Base-by-base conservation (phyloP, 2,888 invertebrate genomes). In the Lymantria dispar region DNA sequence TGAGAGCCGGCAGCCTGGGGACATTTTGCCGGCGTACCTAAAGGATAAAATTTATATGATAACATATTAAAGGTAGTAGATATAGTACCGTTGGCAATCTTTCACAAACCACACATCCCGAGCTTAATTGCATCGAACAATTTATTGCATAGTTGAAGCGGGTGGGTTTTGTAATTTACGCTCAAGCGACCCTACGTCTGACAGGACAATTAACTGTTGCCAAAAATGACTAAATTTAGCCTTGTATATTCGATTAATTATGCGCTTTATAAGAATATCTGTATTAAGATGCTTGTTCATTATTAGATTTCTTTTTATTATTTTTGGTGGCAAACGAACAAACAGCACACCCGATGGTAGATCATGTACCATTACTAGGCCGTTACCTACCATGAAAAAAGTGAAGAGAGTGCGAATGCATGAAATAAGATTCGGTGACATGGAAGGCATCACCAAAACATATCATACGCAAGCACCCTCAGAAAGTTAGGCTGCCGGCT, bases 71-170 rank as follows among this genome's bases (percentile, higher is more conserved):
- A 71, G 63, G 62, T 64, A 58, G 47, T 49, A 29, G 12, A 40
- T 61, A 58, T 54, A 54, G 45, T 52, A 46, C 42, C 47, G 49
- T 43, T 14, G 50, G 57, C 58, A 55, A 68, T 68, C 63, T 68
- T 68, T 65, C 67, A 68, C 66, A 60, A 46, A 65, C 76, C 72
- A 69, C 73, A 74, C 74, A 74, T 72, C 68, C 69, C 65, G 59
- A 61, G 68, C 70, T 70, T 78, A 82, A 83, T 80, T 81, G 76
- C 74, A 67, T 66, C 61, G 68, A 72, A 72, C 76, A 76, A 83
- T 83, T 83, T 82, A 83, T 80, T 53, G 80, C 74, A 68, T 70
- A 75, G 78, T 67, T 68, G 73, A 74, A 75, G 62, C 67, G 61
- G 65, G 52, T 57, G 59, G 71, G 72, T 68, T 73, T 70, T 72